Conservation (phyloP, 2,797 vertebrate species). For the Rhinella marina region DNA sequence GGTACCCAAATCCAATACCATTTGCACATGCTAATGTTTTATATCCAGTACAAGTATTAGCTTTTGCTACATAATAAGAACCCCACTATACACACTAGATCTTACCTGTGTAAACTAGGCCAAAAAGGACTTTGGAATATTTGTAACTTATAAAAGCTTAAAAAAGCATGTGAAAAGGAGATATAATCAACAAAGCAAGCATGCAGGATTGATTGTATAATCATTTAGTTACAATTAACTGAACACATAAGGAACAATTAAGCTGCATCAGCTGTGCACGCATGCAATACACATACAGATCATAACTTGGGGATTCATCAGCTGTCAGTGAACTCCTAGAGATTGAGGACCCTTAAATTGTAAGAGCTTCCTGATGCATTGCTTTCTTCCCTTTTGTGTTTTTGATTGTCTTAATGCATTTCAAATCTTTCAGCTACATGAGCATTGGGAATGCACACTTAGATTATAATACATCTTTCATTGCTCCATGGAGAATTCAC, state of each 20-base stretch:
- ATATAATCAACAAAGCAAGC: slow-evolving; percentile 18
- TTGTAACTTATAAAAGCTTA: neutral
- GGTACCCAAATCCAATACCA: too few relatives aligned
- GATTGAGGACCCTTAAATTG: slow-evolving; percentile 49
- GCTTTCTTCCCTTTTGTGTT: slow-evolving; percentile 46
- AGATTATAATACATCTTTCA: slow-evolving; percentile 61
- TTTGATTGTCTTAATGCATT: slow-evolving; percentile 60
- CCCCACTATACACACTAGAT: neutral
- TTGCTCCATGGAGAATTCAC: slow-evolving; percentile 57
- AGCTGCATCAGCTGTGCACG: slow-evolving; percentile 30
- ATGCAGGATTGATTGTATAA: slow-evolving; percentile 37
- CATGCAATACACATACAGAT: slow-evolving; percentile 35
- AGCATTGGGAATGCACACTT: slow-evolving; percentile 58
- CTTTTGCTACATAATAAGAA: neutral
- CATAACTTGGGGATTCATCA: slow-evolving; percentile 48
- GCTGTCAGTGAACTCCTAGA: slow-evolving; percentile 52
- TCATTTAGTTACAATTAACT: slow-evolving; percentile 43
- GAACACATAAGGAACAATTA: slow-evolving; percentile 38
- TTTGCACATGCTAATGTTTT: too few relatives aligned
- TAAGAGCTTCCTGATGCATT: slow-evolving; percentile 54
- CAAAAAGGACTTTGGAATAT: neutral
- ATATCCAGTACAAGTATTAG: too few relatives aligned
- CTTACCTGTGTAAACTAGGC: neutral
- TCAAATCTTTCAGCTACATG: slow-evolving; percentile 60
- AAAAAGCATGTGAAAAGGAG: slow-evolving; percentile 30